Percentiles rank a stretch among this genome's conserved stretches.
Evolutionary conservation across 2,113 vertebrate genomes (phyloP).

Genomic region (Microtus oregoni): DNA sequence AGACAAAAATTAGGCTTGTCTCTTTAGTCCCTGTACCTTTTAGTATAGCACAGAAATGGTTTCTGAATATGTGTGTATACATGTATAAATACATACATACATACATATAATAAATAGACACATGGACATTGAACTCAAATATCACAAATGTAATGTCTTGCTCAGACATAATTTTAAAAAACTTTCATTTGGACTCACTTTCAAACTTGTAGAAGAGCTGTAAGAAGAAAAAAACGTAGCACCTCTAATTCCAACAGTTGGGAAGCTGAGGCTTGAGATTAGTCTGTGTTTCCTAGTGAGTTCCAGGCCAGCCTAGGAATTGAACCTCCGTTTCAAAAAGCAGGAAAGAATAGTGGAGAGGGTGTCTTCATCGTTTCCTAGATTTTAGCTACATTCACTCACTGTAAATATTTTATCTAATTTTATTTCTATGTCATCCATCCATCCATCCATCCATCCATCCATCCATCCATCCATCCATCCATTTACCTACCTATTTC

Average conservation of each 20-base stretch:
- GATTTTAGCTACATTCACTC: constrained; percentile 52
- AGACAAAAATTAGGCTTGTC: constrained; percentile 30
- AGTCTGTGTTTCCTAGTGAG: neutral
- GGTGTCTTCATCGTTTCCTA: neutral
- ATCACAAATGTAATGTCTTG: constrained; percentile 35
- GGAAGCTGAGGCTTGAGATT: neutral
- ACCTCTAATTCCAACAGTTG: neutral
- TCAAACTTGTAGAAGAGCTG: constrained; percentile 35
- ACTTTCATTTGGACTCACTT: constrained; percentile 2
- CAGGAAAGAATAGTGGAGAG: constrained; percentile 26
- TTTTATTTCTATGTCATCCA: neutral
- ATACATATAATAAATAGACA: neutral
- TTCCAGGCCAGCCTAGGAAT: neutral
- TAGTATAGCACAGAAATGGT: neutral
- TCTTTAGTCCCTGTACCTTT: constrained; percentile 39
- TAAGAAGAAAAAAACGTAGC: constrained; percentile 2
- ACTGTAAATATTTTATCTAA: constrained; percentile 15
- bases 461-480: neutral
- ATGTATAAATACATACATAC: too few species aligned
- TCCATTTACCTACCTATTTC: neutral
- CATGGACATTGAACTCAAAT: constrained; percentile 37
- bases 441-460: too few species aligned
- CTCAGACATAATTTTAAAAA: constrained; percentile 1
- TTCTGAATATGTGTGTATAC: neutral
- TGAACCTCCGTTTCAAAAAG: neutral